These are phyloP conservation scores for Zeuzera pyrina DNA, from an alignment of 2,888 invertebrate species.

Conservation along the genomic window DNA sequence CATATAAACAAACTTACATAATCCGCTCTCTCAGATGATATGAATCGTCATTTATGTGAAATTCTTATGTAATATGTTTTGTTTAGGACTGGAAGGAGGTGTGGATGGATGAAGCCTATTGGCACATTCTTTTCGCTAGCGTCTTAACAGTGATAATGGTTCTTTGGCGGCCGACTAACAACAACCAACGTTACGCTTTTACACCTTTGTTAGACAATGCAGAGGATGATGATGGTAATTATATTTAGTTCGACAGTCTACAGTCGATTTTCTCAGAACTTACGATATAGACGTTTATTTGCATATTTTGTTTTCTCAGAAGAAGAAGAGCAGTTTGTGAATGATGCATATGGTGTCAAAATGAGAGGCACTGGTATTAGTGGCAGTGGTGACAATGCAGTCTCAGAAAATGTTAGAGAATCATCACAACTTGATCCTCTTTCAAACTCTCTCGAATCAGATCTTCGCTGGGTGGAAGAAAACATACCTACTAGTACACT, in stretches of 20 bases:
- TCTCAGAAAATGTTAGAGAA: conserved; percentile 21
- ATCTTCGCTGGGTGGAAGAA: conserved; percentile 91
- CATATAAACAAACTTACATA: too few species aligned
- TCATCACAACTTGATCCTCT: too few species aligned
- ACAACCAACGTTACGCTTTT: conserved; percentile 96
- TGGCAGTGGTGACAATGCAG: conserved; percentile 22
- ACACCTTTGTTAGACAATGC: conserved; percentile 90
- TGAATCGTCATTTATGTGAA: too few species aligned
- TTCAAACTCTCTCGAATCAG: conserved; percentile 49
- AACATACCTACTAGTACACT: conserved; percentile 88
- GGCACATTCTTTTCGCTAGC: conserved; percentile 93
- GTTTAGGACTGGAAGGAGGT: conserved; percentile 88
- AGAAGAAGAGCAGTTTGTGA: conserved; percentile 89
- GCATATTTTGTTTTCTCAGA: conserved; percentile 43
- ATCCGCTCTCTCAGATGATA: too few species aligned
- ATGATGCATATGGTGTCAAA: conserved; percentile 89
- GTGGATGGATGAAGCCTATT: conserved; percentile 96
- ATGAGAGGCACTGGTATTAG: conserved; percentile 72
- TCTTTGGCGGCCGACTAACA: conserved; percentile 95
- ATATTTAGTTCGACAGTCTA: too few species aligned
- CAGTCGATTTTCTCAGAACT: neutral
- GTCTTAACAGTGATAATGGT: conserved; percentile 94
- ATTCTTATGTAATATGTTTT: neutral
- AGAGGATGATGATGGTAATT: conserved; percentile 83
- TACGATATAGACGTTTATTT: neutral